Evolutionary conservation across 2,888 invertebrate species (phyloP).

Genomic region (Mechanitis mazaeus): DNA sequence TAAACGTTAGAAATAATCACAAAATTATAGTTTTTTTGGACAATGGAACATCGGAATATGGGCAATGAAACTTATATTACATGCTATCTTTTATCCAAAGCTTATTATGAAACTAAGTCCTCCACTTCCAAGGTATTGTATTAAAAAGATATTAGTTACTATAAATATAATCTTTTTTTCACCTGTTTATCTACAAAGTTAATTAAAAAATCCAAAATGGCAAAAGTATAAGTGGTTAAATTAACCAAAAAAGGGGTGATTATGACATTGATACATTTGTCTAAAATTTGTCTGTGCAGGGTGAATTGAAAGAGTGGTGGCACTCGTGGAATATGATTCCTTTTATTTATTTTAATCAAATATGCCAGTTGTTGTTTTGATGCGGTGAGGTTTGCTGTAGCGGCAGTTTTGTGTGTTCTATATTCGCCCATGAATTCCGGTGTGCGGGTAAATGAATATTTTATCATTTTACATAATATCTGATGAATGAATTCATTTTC

Average conservation of each 20-base stretch:
- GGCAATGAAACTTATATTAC: too few relatives aligned
- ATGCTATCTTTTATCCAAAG: too few relatives aligned
- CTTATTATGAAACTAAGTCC: too few relatives aligned
- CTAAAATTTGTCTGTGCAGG: slow-evolving; percentile 23
- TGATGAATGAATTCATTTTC: slow-evolving; percentile 67
- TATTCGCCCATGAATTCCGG: slow-evolving; percentile 68
- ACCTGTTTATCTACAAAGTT: too few relatives aligned
- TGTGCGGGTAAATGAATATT: slow-evolving; percentile 69
- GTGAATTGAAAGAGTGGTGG: slow-evolving; percentile 26
- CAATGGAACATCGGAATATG: too few relatives aligned
- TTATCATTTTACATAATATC: slow-evolving; percentile 70
- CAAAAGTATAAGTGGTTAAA: slow-evolving; percentile 20
- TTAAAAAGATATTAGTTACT: too few relatives aligned
- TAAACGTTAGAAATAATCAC: too few relatives aligned
- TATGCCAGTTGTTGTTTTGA: slow-evolving; percentile 63
- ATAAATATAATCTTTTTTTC: too few relatives aligned
- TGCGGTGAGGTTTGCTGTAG: slow-evolving; percentile 58
- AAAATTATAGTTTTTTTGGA: too few relatives aligned
- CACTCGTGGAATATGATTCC: slow-evolving; percentile 47
- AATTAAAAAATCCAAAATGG: too few relatives aligned
- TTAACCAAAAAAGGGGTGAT: slow-evolving; percentile 38
- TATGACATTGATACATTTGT: slow-evolving; percentile 28
- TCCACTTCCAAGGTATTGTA: too few relatives aligned
- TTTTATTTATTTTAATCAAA: slow-evolving; percentile 74
- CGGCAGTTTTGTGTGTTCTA: slow-evolving; percentile 59